Evolutionary conservation across 2,113 vertebrate species (phyloP).

Genomic region (Callionymus lyra): DNA sequence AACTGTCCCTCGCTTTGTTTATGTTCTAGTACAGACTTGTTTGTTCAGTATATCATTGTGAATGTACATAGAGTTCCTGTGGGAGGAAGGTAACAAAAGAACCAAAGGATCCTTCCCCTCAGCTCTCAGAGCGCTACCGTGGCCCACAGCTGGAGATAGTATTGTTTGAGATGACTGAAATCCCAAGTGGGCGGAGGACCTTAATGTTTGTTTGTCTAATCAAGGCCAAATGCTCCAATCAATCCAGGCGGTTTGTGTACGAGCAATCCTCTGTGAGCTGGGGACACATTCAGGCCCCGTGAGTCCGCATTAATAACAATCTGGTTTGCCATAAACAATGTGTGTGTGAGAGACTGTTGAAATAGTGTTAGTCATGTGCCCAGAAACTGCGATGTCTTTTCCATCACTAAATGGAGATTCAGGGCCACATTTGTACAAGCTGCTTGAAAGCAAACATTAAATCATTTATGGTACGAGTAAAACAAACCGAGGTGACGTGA

Average conservation of each 20-base stretch:
- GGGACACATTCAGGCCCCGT: no score
- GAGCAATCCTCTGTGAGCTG: conserved; percentile 44
- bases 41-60: conserved; percentile 15
- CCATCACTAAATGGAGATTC: no score
- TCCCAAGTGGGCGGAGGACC: conserved; percentile 50
- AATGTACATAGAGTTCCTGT: conserved; percentile 20
- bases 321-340: no score
- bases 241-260: conserved; percentile 33
- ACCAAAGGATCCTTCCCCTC: conserved; percentile 11
- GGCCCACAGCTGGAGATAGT: conserved; percentile 55
- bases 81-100: conserved; percentile 22
- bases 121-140: conserved; percentile 17
- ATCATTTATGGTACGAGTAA: no score
- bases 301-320: no score
- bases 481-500: no score
- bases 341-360: conserved; percentile 1
- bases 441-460: no score
- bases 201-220: conserved; percentile 50
- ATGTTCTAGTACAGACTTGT: conserved; percentile 15
- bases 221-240: conserved; percentile 50
- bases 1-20: conserved; percentile 10
- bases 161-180: conserved; percentile 55
- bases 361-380: no score
- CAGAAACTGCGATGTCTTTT: no score
- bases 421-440: no score